Percentiles rank a stretch among this genome's conserved stretches.
Evolutionary conservation across 2,888 invertebrate species (phyloP).

Genomic region (Plutella xylostella): DNA sequence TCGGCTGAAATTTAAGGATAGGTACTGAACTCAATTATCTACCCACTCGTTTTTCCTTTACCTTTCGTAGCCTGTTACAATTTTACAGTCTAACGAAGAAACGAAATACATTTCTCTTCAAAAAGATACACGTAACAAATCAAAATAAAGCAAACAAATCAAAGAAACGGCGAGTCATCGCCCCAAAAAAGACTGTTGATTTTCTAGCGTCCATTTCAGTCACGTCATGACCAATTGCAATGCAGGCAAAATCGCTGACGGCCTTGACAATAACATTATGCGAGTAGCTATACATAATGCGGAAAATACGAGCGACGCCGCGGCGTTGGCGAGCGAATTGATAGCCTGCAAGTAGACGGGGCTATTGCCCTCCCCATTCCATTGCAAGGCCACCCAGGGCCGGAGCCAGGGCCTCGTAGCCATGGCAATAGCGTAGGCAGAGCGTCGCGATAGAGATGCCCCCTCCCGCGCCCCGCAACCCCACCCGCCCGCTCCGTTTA

Average conservation of each 20-base stretch:
- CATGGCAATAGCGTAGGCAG: constrained; percentile 52
- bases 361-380: constrained; percentile 69
- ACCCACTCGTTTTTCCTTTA: no score
- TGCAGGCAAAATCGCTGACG: constrained; percentile 37
- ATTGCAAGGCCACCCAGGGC: constrained; percentile 70
- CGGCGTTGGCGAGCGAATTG: constrained; percentile 52
- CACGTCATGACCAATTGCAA: constrained; percentile 32
- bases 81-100: no score
- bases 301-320: constrained; percentile 39
- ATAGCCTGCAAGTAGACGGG: constrained; percentile 56
- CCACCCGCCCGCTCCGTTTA: constrained; percentile 29
- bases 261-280: constrained; percentile 40
- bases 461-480: constrained; percentile 23
- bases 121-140: no score
- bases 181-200: constrained; percentile 21
- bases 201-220: constrained; percentile 16
- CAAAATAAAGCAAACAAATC: no score
- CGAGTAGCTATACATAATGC: constrained; percentile 17
- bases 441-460: constrained; percentile 54
- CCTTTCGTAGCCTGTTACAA: no score
- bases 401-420: constrained; percentile 49
- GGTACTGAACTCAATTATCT: no score
- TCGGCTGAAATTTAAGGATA: no score
- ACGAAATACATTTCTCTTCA: no score
- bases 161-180: no score